Conservation (phyloP, 2,888 invertebrate species). For the Drosophila histrio region DNA sequence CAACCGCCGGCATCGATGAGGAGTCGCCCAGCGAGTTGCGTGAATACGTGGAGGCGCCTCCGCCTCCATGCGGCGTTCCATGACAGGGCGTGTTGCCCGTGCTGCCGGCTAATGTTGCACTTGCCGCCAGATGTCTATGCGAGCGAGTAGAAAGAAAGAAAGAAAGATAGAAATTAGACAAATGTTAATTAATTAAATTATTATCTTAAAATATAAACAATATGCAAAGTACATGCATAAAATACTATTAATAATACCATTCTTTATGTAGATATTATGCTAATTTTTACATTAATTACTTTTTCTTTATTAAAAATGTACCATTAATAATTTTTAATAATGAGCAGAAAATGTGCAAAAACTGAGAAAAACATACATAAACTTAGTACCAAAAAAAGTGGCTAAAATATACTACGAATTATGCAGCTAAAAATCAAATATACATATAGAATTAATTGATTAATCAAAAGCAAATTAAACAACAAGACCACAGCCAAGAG, state of each 20-base stretch:
- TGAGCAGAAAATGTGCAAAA: too few species aligned
- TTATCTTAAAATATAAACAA: neutral
- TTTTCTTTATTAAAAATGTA: too few species aligned
- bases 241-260: conserved; percentile 2
- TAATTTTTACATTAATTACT: too few species aligned
- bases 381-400: too few species aligned
- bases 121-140: conserved; percentile 53
- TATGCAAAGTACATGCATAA: conserved; percentile 43
- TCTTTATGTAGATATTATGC: too few species aligned
- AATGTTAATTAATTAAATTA: conserved; percentile 8
- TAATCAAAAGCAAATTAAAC: conserved; percentile 46
- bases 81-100: conserved; percentile 57
- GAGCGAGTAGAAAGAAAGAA: neutral
- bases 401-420: conserved; percentile 35
- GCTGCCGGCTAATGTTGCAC: conserved; percentile 86
- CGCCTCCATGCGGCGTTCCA: conserved; percentile 83
- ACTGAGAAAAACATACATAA: too few species aligned
- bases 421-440: conserved; percentile 19
- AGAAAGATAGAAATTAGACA: neutral
- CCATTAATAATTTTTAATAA: too few species aligned
- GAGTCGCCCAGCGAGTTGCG: conserved; percentile 85
- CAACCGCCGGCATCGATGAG: conserved; percentile 79
- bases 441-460: conserved; percentile 33
- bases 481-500: conserved; percentile 35
- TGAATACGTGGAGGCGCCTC: conserved; percentile 87